phyloP scores from a whole-genome alignment of 2,797 vertebrate genomes.

The Myotis findleyi region DNA sequence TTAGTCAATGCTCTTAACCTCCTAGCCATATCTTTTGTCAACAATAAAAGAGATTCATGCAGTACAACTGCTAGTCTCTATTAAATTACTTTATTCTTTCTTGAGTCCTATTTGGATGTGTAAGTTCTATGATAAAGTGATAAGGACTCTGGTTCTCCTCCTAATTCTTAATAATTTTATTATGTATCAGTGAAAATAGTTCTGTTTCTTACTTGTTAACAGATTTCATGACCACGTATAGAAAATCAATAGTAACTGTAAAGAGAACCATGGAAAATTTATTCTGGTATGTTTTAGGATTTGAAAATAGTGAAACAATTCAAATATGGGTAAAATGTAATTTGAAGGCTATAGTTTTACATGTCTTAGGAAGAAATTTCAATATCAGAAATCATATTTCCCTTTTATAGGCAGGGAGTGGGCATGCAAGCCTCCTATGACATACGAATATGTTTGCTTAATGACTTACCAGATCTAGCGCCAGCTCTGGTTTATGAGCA shows the following conservation, averaged over 20 bases:
- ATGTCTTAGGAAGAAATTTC: background rate
- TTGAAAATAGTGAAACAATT: slow-evolving; percentile 36
- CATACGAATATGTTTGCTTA: slow-evolving; percentile 25
- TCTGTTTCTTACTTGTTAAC: slow-evolving; percentile 29
- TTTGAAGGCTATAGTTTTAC: background rate
- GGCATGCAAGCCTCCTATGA: background rate
- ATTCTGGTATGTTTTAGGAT: slow-evolving; percentile 8
- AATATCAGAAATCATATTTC: slow-evolving; percentile 57
- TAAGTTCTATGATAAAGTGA: background rate
- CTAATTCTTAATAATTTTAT: slow-evolving; percentile 1
- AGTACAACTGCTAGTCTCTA: background rate
- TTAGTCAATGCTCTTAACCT: background rate
- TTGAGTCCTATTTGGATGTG: background rate
- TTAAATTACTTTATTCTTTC: background rate
- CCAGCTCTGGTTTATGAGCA: slow-evolving; percentile 53
- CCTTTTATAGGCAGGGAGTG: slow-evolving; percentile 15
- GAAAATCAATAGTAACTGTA: slow-evolving; percentile 7
- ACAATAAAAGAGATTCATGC: background rate
- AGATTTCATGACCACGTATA: slow-evolving; percentile 18
- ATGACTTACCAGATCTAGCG: slow-evolving; percentile 59
- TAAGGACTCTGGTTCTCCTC: background rate
- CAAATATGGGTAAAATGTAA: background rate
- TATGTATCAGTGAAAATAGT: slow-evolving; percentile 15
- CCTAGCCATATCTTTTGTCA: background rate
- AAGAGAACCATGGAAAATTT: background rate